Base-by-base conservation (phyloP, 2,888 invertebrate genomes). In the Neria commutata region DNA sequence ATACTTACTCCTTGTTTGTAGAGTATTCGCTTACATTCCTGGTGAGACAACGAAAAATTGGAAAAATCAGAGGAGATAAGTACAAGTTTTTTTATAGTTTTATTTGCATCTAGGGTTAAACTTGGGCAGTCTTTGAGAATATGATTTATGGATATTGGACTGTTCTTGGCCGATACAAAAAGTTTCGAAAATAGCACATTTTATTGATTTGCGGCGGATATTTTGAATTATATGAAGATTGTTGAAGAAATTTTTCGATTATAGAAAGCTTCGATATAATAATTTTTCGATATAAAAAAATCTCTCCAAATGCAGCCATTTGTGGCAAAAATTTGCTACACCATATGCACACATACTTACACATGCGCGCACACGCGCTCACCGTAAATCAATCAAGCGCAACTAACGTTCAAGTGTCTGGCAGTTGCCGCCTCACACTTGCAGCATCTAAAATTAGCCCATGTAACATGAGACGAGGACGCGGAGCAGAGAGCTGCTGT, bases 341-440 rank as follows among this genome's bases (percentile, higher is more conserved):
- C 37, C 54, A 48, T 45, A 33, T 46, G 54, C n/a, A 33, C 42
- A 42, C 17, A 42, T 42, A 14, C 37, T 10, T n/a, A 37, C 37
- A 37, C 17, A 29, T 14, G 8, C 10, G 16, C n/a, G 45, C 48
- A 24, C 26, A 33, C 34, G 10, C 47, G 14, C 24, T 19, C 49
- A 1, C 49, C 53, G 49, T 73, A 73, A 73, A 73, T 73, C 73
- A 73, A 73, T 73, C 73, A 69, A 58, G 58, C 69, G 64, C 50
- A 50, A 42, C 68, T 61, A 63, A 63, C 24, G 21, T 49, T 46
- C 45, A 54, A 54, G 58, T 58, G 54, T 68, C 70, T 71, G 64
- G 68, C 68, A 64, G 66, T 62, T 55, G 59, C 55, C 52, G 55
- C 37, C 17, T 24, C 48, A 56, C 56, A 60, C 56, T 60, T 53